A percentile compares a stretch with the other conserved stretches of the same genome.
phyloP scores from a whole-genome alignment of 2,113 vertebrate genomes.

The Leucopsar rothschildi region DNA sequence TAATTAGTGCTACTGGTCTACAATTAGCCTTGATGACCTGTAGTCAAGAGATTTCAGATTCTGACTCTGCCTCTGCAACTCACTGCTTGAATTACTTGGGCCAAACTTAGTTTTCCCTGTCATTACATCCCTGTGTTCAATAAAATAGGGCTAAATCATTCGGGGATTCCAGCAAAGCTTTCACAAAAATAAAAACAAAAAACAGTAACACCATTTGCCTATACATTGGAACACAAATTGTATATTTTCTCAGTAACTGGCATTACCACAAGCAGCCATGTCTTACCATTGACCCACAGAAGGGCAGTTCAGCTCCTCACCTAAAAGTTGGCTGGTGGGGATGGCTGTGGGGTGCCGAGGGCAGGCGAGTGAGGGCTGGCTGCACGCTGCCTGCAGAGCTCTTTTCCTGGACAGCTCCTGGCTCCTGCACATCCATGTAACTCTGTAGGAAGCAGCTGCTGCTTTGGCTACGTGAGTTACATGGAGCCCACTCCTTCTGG shows the following conservation, averaged over 20 bases:
- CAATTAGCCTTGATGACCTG: background rate
- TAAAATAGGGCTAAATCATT: background rate
- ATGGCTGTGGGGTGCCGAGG: background rate
- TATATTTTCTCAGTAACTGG: background rate
- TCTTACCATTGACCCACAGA: background rate
- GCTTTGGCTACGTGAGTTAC: conserved; percentile 34
- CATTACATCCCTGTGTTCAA: background rate
- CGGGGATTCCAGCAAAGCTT: background rate
- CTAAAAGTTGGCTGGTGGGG: background rate
- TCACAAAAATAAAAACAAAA: background rate
- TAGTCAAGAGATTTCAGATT: background rate
- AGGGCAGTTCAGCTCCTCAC: background rate
- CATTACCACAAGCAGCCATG: background rate
- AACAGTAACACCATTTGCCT: background rate
- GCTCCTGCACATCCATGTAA: conserved; percentile 38
- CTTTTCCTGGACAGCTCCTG: conserved; percentile 29
- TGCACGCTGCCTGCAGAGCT: background rate
- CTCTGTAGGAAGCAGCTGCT: background rate
- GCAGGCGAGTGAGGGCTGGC: background rate
- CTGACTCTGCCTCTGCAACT: background rate
- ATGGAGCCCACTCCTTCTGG: conserved; percentile 73
- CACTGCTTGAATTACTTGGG: background rate
- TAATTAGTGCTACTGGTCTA: background rate
- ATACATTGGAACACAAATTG: background rate
- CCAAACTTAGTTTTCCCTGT: background rate